These are phyloP conservation scores for Conger conger DNA, from an alignment of 2,113 vertebrate genomes.

Conservation along the genomic window DNA sequence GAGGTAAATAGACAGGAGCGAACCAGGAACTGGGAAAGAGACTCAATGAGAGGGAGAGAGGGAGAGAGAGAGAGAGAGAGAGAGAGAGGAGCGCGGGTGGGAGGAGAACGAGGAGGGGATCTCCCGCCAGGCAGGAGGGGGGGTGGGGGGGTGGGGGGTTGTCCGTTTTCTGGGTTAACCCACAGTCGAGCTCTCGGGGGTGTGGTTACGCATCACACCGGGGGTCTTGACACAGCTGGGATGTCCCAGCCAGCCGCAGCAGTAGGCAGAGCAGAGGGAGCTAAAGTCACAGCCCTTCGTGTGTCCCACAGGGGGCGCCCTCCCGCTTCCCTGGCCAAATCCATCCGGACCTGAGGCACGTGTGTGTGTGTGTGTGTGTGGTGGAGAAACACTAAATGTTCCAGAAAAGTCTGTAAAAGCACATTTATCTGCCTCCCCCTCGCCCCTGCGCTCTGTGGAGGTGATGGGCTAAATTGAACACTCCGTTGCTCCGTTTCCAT, in stretches of 20 bases:
- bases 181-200: conserved; percentile 49
- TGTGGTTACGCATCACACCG: conserved; percentile 56
- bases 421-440: neutral
- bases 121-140: neutral
- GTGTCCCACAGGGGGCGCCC: conserved; percentile 49
- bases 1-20: conserved; percentile 61
- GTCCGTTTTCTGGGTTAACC: conserved; percentile 55
- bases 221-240: conserved; percentile 62
- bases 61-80: too few relatives aligned
- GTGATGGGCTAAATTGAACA: neutral
- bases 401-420: neutral
- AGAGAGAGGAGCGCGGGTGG: conserved; percentile 6
- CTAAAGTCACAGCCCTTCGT: conserved; percentile 57
- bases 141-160: conserved; percentile 32
- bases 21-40: conserved; percentile 50
- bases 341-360: conserved; percentile 26
- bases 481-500: conserved; percentile 54
- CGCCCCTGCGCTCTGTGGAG: neutral
- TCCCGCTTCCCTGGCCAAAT: conserved; percentile 34
- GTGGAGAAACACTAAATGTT: neutral
- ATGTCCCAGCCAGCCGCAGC: conserved; percentile 36
- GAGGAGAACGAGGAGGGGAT: conserved; percentile 47
- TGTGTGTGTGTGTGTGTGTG: too few relatives aligned
- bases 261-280: conserved; percentile 55
- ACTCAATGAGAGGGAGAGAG: conserved; percentile 19